These are phyloP conservation scores for Trachelipus rathkii DNA, from an alignment of 1,140 invertebrate species.

Conservation along the genomic window DNA sequence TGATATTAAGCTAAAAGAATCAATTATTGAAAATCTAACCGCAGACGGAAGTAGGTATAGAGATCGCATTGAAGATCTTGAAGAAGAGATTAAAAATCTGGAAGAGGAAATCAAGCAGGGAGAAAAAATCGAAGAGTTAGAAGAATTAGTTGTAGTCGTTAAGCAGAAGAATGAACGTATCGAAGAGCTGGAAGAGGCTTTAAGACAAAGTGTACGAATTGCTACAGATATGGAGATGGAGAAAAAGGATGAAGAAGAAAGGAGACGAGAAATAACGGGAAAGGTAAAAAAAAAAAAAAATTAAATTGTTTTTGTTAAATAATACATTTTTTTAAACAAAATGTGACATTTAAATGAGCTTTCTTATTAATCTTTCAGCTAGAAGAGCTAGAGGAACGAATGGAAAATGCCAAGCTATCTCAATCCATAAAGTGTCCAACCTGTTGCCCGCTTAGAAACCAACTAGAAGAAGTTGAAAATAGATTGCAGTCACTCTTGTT, in stretches of 20 bases:
- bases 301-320: too few relatives aligned
- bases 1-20: slow-evolving; percentile 43
- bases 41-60: slow-evolving; percentile 36
- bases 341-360: too few relatives aligned
- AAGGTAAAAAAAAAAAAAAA: too few relatives aligned
- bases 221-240: slow-evolving; percentile 57
- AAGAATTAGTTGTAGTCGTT: slow-evolving; percentile 55
- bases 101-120: slow-evolving; percentile 45
- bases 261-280: slow-evolving; percentile 46
- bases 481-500: slow-evolving; percentile 56
- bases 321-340: too few relatives aligned
- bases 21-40: slow-evolving; percentile 37
- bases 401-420: slow-evolving; percentile 64
- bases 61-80: slow-evolving; percentile 37
- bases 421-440: slow-evolving; percentile 62
- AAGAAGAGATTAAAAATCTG: slow-evolving; percentile 39
- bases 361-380: slow-evolving; percentile 56
- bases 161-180: slow-evolving; percentile 59
- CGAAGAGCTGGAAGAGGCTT: slow-evolving; percentile 72
- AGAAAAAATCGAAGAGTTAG: slow-evolving; percentile 53
- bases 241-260: slow-evolving; percentile 38
- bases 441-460: slow-evolving; percentile 60
- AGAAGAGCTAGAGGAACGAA: slow-evolving; percentile 63
- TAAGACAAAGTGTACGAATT: slow-evolving; percentile 59
- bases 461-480: slow-evolving; percentile 59